phyloP scores from a whole-genome alignment of 2,113 vertebrate species.

The Salvator merianae region DNA sequence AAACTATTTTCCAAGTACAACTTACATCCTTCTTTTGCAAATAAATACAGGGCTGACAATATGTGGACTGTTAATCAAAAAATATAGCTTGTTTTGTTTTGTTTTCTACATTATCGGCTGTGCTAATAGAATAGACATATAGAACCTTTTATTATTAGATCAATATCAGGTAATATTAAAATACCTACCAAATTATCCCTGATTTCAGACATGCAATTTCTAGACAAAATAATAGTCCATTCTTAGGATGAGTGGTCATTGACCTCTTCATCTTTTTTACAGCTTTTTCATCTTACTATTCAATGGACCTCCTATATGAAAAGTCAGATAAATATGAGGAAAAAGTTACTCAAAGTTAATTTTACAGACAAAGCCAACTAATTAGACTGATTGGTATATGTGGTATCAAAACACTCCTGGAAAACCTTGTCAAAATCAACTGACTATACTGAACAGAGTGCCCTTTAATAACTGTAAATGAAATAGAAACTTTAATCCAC shows the following conservation, averaged over 20 bases:
- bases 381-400: slow-evolving; percentile 59
- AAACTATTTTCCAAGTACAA: too few relatives aligned
- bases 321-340: slow-evolving; percentile 13
- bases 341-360: slow-evolving; percentile 48
- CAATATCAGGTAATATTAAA: too few relatives aligned
- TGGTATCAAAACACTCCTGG: slow-evolving; percentile 42
- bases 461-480: slow-evolving; percentile 51
- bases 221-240: slow-evolving; percentile 30
- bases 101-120: too few relatives aligned
- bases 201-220: slow-evolving; percentile 6
- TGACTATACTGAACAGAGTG: slow-evolving; percentile 43
- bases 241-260: slow-evolving; percentile 7
- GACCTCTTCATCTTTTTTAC: background rate
- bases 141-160: too few relatives aligned
- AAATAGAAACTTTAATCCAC: slow-evolving; percentile 63
- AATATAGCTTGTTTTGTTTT: too few relatives aligned
- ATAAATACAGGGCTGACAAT: too few relatives aligned
- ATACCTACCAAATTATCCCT: background rate
- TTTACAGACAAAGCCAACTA: slow-evolving; percentile 44
- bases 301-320: slow-evolving; percentile 33
- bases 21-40: too few relatives aligned
- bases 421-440: slow-evolving; percentile 50
- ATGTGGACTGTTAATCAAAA: too few relatives aligned
- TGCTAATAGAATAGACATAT: too few relatives aligned
- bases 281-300: slow-evolving; percentile 3